A percentile compares a stretch with the other conserved stretches of the same genome.
Evolutionary conservation across 2,797 vertebrate species (phyloP).

Genomic region (Gouania willdenowi): DNA sequence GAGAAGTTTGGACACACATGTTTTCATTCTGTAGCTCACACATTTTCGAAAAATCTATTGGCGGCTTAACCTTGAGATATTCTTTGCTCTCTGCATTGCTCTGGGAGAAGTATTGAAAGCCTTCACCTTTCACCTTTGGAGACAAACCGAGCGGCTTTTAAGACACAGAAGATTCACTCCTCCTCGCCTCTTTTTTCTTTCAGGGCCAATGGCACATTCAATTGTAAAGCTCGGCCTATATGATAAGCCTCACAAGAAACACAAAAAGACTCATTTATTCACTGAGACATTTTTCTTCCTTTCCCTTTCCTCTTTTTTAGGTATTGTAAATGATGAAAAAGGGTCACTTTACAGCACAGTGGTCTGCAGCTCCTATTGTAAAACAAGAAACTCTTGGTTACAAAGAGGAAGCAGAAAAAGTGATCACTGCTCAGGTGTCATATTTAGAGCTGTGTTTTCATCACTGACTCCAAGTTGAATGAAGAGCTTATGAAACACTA

Average conservation of each 20-base stretch:
- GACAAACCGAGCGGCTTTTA: constrained; percentile 55
- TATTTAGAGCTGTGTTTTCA: constrained; percentile 6
- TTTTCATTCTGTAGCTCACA: constrained; percentile 46
- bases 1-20: constrained; percentile 42
- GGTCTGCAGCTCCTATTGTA: constrained; percentile 13
- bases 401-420: constrained; percentile 3
- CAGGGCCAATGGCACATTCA: constrained; percentile 57
- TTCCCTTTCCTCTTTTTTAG: constrained; percentile 6
- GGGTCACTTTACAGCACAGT: constrained; percentile 25
- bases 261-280: constrained; percentile 48
- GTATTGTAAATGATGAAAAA: constrained; percentile 20
- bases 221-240: constrained; percentile 45
- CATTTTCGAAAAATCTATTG: constrained; percentile 49
- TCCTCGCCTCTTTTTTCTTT: constrained; percentile 42
- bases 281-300: constrained; percentile 31
- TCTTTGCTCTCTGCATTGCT: constrained; percentile 49
- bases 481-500: too few relatives aligned
- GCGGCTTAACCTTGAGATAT: constrained; percentile 63
- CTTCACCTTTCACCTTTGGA: constrained; percentile 59
- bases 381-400: constrained; percentile 6
- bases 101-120: constrained; percentile 62
- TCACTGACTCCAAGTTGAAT: background rate
- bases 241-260: constrained; percentile 29
- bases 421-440: constrained; percentile 7
- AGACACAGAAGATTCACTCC: constrained; percentile 37